Conservation (phyloP, 1,140 invertebrate genomes). For the Aporrectodea caliginosa region DNA sequence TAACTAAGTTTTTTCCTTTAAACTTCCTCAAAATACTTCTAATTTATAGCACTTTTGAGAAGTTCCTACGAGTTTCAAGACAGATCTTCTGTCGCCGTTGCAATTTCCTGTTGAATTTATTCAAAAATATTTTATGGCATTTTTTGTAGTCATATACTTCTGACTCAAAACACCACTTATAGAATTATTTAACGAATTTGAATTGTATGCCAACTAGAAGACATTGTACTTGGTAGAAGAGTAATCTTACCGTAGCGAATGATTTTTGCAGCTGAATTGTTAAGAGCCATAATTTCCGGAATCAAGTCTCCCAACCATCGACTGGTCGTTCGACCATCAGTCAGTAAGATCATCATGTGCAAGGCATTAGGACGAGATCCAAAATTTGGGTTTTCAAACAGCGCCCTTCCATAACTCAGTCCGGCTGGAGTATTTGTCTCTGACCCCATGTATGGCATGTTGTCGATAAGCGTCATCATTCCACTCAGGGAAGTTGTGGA, state of each 20-base stretch:
- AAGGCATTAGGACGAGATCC: constrained; percentile 1
- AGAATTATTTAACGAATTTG: too few relatives aligned
- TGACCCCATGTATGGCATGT: not conserved
- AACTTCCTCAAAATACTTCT: too few relatives aligned
- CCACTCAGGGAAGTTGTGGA: not conserved
- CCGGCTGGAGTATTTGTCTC: not conserved
- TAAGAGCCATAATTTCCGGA: not conserved
- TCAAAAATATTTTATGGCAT: too few relatives aligned
- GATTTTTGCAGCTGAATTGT: not conserved
- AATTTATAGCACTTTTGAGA: too few relatives aligned
- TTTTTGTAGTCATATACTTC: too few relatives aligned
- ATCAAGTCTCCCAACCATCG: not conserved
- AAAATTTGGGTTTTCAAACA: not conserved
- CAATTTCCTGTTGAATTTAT: too few relatives aligned
- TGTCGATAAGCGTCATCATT: not conserved
- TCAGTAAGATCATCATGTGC: constrained; percentile 11
- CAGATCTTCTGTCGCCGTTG: too few relatives aligned
- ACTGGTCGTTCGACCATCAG: not conserved
- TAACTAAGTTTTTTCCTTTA: too few relatives aligned
- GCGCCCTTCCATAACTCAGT: not conserved
- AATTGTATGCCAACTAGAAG: too few relatives aligned
- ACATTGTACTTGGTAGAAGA: too few relatives aligned
- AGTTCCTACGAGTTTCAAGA: too few relatives aligned
- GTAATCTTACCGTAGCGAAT: constrained; percentile 17
- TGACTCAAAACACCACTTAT: too few relatives aligned